phyloP scores from a whole-genome alignment of 2,113 vertebrate genomes.

The Laterallus jamaicensis region DNA sequence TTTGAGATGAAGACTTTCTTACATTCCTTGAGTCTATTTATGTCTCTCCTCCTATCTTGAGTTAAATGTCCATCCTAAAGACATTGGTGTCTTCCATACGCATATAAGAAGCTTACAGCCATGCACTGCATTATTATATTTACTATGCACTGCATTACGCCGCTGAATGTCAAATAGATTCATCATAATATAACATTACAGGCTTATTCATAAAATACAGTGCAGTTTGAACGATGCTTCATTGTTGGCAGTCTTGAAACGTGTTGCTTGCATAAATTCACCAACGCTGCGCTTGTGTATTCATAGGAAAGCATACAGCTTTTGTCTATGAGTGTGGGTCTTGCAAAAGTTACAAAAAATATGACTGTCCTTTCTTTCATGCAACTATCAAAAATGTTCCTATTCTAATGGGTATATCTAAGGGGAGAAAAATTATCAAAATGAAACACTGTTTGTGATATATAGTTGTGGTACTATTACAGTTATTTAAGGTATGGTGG shows the following conservation, averaged over 20 bases:
- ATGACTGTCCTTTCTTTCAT: conserved; percentile 22
- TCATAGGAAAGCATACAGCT: not conserved
- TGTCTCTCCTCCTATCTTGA: conserved; percentile 30
- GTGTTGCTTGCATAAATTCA: conserved; percentile 57
- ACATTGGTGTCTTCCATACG: conserved; percentile 34
- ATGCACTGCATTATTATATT: conserved; percentile 18
- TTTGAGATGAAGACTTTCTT: conserved; percentile 67
- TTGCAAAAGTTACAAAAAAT: conserved; percentile 1
- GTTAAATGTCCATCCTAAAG: conserved; percentile 39
- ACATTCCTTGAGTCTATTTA: conserved; percentile 11
- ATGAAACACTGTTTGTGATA: not conserved
- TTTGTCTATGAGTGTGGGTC: not conserved
- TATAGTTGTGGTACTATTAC: not conserved
- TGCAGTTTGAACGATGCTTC: conserved; percentile 39
- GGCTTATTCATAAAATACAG: conserved; percentile 46
- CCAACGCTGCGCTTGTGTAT: conserved; percentile 41
- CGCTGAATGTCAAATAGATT: conserved; percentile 39
- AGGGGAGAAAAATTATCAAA: not conserved
- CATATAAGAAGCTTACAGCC: conserved; percentile 18
- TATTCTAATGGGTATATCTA: not conserved
- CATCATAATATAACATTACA: conserved; percentile 29
- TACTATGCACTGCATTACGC: conserved; percentile 28
- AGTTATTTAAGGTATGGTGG: not conserved
- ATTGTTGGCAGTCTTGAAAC: conserved; percentile 41
- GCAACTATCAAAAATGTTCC: not conserved